Evolutionary conservation across 2,888 invertebrate genomes (phyloP), one percentile per base, ranked within the genome.

Genomic region (Chloroclysta siterata): DNA sequence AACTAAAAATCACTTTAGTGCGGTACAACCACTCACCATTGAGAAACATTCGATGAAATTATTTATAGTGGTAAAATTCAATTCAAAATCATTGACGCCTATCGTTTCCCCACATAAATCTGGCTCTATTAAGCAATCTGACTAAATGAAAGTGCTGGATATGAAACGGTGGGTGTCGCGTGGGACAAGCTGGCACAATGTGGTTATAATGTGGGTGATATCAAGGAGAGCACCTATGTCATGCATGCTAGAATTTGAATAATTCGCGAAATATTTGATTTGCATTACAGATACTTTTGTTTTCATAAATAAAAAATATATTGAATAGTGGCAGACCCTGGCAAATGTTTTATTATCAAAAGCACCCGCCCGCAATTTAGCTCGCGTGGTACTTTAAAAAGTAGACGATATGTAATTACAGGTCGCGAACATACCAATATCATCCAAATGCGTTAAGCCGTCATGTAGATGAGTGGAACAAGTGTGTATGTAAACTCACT

Each of bases 141-240:
- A 74, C 77, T 78, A 81, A 85, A 85, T 81, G 88, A 89, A 90
- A 88, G 89, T 88, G 88, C 79, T 83, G 75, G 74, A 69, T 77
- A 70, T 71, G 73, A 73, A 64, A 62, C 53, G 60, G 89, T 90
- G 83, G 90, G 90, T 76, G 87, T 72, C 72, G 89, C 89, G 90
- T 90, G 90, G 90, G 90, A 84, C 66, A 80, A 60, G 75, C 58
- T 63, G 69, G 76, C 67, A 77, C 71, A 73, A 72, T 78, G 73
- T 72, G 69, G 77, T 72, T 73, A 71, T 69, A 68, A 81, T 79
- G 90, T 89, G 88, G 88, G 88, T 81, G 87, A 82, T 72, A 76
- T 80, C 89, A 89, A 89, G 90, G 90, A 84, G 85, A 82, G 75
- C 57, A 74, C 87, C 84, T 78, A 85, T 61, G 51, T 53, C 70